A percentile compares a stretch with the other conserved stretches of the same genome.
Conservation (phyloP, 2,888 invertebrate genomes). For the Cryptus armator region DNA sequence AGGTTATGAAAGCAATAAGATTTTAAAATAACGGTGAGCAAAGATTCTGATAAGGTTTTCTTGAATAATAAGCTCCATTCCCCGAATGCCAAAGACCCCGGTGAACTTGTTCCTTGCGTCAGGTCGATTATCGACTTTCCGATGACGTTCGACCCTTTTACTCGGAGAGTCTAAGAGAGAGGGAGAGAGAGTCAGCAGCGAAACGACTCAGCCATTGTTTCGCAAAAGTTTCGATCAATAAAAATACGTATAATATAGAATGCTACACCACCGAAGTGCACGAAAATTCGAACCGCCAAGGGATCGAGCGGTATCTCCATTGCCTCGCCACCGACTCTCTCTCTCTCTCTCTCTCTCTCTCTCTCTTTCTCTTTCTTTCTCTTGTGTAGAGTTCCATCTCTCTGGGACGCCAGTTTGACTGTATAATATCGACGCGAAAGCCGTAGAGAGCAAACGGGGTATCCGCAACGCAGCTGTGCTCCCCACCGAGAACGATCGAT, state of each 20-base stretch:
- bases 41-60: not conserved
- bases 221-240: constrained; percentile 28
- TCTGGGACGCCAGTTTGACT: not conserved
- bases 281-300: constrained; percentile 20
- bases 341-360: constrained; percentile 28
- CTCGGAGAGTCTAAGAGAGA: not conserved
- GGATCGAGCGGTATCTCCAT: constrained; percentile 12
- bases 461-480: constrained; percentile 38
- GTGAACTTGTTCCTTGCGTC: constrained; percentile 18
- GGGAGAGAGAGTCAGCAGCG: not conserved
- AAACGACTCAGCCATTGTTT: constrained; percentile 3
- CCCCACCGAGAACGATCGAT: constrained; percentile 52
- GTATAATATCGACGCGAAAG: constrained; percentile 46
- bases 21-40: not conserved
- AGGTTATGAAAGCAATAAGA: not conserved
- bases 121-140: constrained; percentile 18
- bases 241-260: constrained; percentile 12
- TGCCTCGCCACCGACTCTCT: not conserved
- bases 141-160: constrained; percentile 2
- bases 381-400: constrained; percentile 1
- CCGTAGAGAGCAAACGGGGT: constrained; percentile 24
- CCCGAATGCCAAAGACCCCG: constrained; percentile 22
- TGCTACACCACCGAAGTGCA: not conserved
- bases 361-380: constrained; percentile 22
- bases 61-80: not conserved